Evolutionary conservation across 2,113 vertebrate species (phyloP).

Genomic region (Mus pahari): DNA sequence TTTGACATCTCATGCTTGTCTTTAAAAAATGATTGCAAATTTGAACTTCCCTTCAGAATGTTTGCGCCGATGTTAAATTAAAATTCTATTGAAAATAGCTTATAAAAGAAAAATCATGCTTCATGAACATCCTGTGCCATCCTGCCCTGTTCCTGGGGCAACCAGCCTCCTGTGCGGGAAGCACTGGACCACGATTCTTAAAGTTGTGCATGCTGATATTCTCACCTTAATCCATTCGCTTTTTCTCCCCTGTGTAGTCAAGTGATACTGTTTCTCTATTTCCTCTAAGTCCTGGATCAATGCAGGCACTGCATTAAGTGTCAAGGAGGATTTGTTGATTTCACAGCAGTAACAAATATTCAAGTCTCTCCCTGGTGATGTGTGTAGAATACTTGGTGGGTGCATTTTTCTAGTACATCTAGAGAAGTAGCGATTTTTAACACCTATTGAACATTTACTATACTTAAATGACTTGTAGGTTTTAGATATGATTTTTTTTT

Average conservation of each 20-base stretch:
- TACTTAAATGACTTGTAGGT: background rate
- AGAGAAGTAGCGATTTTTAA: background rate
- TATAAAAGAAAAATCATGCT: background rate
- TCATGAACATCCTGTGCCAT: background rate
- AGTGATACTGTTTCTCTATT: background rate
- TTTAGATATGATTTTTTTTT: constrained; percentile 19
- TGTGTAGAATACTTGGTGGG: background rate
- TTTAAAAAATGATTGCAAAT: constrained; percentile 32
- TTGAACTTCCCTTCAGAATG: background rate
- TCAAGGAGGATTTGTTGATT: constrained; percentile 1
- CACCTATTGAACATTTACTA: background rate
- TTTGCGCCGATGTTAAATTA: constrained; percentile 3
- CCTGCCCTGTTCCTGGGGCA: background rate
- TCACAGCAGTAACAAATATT: background rate
- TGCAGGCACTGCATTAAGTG: background rate
- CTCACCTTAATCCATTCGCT: background rate
- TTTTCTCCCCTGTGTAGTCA: background rate
- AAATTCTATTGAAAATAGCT: background rate
- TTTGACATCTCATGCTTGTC: background rate
- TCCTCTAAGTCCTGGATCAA: background rate
- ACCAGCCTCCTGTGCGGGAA: background rate
- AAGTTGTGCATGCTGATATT: background rate
- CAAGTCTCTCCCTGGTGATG: background rate
- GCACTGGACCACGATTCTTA: background rate
- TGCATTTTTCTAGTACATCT: background rate